Evolutionary conservation across 2,888 invertebrate genomes (phyloP).

Genomic region (Phaonia tiefii): DNA sequence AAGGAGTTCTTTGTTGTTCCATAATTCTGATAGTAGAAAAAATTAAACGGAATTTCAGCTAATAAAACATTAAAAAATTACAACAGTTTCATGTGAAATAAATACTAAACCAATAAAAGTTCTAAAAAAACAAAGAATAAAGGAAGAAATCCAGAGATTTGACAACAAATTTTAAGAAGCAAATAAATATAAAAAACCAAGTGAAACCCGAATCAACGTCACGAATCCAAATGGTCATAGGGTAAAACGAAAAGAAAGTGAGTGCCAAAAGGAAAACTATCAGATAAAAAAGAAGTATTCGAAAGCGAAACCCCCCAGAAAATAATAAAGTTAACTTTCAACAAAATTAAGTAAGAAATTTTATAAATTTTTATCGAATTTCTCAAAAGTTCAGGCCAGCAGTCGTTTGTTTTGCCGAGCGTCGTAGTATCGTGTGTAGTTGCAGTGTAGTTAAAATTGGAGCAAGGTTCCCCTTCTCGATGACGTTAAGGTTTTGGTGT

Average conservation of each 20-base stretch:
- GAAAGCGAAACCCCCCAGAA: not conserved
- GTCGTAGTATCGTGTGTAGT: not conserved
- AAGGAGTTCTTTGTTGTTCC: slow-evolving; percentile 62
- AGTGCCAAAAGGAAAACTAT: slow-evolving; percentile 47
- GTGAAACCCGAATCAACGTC: slow-evolving; percentile 60
- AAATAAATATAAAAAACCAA: slow-evolving; percentile 48
- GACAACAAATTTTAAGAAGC: not conserved
- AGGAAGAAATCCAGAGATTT: not conserved
- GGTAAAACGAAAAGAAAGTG: slow-evolving; percentile 59
- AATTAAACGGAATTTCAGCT: slow-evolving; percentile 47
- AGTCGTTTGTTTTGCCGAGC: not conserved
- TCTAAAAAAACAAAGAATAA: slow-evolving; percentile 22
- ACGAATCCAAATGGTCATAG: slow-evolving; percentile 46
- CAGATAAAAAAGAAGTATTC: not conserved
- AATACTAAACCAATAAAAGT: slow-evolving; percentile 12
- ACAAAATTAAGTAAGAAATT: no score
- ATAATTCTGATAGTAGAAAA: slow-evolving; percentile 58
- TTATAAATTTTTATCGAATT: not conserved
- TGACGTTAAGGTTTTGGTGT: slow-evolving; percentile 36
- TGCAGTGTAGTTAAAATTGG: slow-evolving; percentile 48
- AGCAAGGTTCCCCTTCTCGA: slow-evolving; percentile 63
- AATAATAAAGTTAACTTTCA: no score
- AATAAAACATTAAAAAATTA: slow-evolving; percentile 28
- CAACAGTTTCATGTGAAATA: not conserved
- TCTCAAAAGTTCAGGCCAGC: not conserved